Evolutionary conservation across 2,888 invertebrate genomes (phyloP), one percentile per base, ranked within the genome.

Genomic region (Nymphalis polychloros): DNA sequence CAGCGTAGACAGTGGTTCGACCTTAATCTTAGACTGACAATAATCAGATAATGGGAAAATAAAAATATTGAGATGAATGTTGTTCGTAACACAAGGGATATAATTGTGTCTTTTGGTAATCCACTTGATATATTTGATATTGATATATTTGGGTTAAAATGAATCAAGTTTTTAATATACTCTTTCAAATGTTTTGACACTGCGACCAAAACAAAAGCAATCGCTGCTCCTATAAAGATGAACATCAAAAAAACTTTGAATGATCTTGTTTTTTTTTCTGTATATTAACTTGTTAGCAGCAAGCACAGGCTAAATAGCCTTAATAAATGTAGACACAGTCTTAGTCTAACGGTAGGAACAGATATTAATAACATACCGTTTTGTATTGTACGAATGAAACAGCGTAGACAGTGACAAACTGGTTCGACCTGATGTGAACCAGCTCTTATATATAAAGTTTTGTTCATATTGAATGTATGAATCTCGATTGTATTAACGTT

Each of bases 31-130:
- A n/a, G n/a, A 41, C 46, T 20, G 60, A 60, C 60, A 63, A 63
- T 63, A 50, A 63, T 52, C 50, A 50, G 41, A 57, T 57, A 57
- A 57, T 57, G 57, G 57, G 8, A 57, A 57, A 55, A 17, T 16
- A 55, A 55, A 57, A 57, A 41, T 41, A 31, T 57, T 57, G 41
- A 57, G 41, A 41, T 19, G 57, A 57, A n/a, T 17, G 8, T n/a
- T 19, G 41, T 57, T 57, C 19, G 19, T n/a, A 35, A 57, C 41
- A 2, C 19, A 57, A 41, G 13, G 41, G 35, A 35, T 57, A 19
- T 57, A 57, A 35, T 19, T 41, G 4, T 35, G 57, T 19, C 41
- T 19, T 57, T 41, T 57, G 19, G 19, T 23, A 55, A 31, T 23
- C 17, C 53, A 17, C 53, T 52, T 16, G 23, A 52, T 10, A 8